These are phyloP conservation scores for Sminthurinus aureus DNA, from an alignment of 2,888 invertebrate species.

Conservation along the genomic window DNA sequence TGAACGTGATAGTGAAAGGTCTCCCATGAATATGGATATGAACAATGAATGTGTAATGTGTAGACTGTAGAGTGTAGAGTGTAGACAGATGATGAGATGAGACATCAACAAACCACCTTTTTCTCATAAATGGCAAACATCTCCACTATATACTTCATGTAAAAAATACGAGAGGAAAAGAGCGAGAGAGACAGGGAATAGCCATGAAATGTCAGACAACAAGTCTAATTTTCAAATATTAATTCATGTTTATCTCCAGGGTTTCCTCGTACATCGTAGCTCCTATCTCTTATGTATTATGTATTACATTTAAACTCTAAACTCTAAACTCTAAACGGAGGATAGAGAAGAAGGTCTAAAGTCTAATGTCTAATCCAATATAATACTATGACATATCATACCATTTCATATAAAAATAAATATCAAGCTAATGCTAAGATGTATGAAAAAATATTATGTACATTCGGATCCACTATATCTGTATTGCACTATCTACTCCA, in stretches of 20 bases:
- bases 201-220: not conserved
- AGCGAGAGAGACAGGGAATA: not conserved
- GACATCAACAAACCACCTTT: not conserved
- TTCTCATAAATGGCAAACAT: constrained; percentile 1
- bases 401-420: too few species aligned
- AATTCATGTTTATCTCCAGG: constrained; percentile 1
- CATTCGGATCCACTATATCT: too few species aligned
- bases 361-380: too few species aligned
- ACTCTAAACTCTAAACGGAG: not conserved
- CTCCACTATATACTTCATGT: too few species aligned
- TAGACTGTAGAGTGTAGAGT: too few species aligned
- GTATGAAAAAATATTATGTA: too few species aligned
- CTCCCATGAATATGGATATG: not conserved
- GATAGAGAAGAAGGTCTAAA: not conserved
- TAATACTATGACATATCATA: too few species aligned
- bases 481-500: too few species aligned
- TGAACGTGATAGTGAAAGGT: not conserved
- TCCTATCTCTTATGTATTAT: too few species aligned
- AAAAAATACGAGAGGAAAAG: too few species aligned
- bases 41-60: not conserved
- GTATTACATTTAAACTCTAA: not conserved
- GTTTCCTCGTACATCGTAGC: not conserved
- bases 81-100: not conserved
- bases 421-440: too few species aligned
- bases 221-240: constrained; percentile 1